These are phyloP conservation scores for Glyphotaelius pellucidus DNA, from an alignment of 2,888 invertebrate species.

Conservation along the genomic window DNA sequence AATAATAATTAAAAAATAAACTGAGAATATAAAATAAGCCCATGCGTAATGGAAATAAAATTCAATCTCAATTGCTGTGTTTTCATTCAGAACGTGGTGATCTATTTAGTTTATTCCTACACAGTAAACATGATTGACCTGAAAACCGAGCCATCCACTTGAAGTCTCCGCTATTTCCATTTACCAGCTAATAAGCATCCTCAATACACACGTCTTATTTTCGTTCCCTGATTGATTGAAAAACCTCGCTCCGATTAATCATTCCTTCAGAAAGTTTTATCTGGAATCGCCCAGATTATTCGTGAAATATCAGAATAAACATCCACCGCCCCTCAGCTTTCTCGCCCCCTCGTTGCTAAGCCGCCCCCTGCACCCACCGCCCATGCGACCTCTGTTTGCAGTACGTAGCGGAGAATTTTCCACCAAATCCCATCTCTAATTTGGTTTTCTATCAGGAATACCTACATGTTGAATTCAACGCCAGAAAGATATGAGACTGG, in stretches of 20 bases:
- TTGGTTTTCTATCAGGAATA: conserved; percentile 54
- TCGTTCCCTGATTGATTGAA: conserved; percentile 50
- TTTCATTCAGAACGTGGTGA: not conserved
- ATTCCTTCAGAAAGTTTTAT: conserved; percentile 54
- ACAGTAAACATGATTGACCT: not conserved
- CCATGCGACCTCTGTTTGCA: conserved; percentile 27
- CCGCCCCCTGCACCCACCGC: conserved; percentile 17
- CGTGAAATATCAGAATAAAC: conserved; percentile 56
- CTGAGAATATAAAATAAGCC: no score
- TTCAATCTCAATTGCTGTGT: not conserved
- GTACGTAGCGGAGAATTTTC: conserved; percentile 49
- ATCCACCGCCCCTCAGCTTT: not conserved
- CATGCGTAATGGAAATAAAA: no score
- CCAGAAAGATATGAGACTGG: not conserved
- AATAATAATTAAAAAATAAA: no score
- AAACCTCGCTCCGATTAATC: conserved; percentile 57
- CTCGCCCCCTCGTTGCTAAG: not conserved
- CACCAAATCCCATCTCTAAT: conserved; percentile 63
- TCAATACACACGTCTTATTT: conserved; percentile 20
- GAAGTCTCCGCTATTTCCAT: not conserved
- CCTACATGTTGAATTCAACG: conserved; percentile 38
- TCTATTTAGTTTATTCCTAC: not conserved
- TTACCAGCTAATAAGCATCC: conserved; percentile 21
- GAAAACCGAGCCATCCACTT: not conserved
- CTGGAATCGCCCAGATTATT: conserved; percentile 53